Evolutionary conservation across 2,888 invertebrate genomes (phyloP), one percentile per base, ranked within the genome.

Genomic region (Clivina fossor): DNA sequence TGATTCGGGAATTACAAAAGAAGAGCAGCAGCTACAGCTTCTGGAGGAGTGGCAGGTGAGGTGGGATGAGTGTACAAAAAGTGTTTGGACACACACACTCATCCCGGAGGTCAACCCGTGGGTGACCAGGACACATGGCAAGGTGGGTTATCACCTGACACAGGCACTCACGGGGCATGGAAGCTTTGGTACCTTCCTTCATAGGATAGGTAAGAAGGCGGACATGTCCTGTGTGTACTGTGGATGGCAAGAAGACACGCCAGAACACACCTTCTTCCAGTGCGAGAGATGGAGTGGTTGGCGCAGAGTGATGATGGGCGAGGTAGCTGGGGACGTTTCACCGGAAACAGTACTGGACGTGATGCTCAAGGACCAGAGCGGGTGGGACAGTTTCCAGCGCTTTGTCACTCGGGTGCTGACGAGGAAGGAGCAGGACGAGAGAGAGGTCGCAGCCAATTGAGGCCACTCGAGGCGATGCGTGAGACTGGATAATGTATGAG

Each of bases 151-250:
- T 24, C 32, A 53, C 43, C 5, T 61, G 7, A 60, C 58, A 11
- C 61, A 64, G 28, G 32, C 55, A 5, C 44, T 61, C 8, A 59
- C 58, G 2, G 61, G 57, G 3, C 62, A 63, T 44, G 61, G 62
- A 2, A 56, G 57, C 35, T 60, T 61, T 30, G 35, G 32, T 5
- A 32, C 33, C 2, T 64, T 61, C 46, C 18, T 58, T 4, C n/a
- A 55, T n/a, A 46, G 46, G n/a, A 62, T 62, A 1, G 56, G 59
- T 1, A 60, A 56, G 33, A 47, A 2, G 4, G 33, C 18, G 9
- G 28, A 19, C 5, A 54, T 30, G 13, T 20, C 2, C 2, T 61
- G 61, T 46, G 9, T 1, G n/a, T 50, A 43, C 22, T 62, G 60
- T 32, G 33, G 13, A 3, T 8, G 28, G 1, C 37, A 30, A 28